Conservation (phyloP, 2,113 vertebrate genomes). For the Zapus hudsonius region DNA sequence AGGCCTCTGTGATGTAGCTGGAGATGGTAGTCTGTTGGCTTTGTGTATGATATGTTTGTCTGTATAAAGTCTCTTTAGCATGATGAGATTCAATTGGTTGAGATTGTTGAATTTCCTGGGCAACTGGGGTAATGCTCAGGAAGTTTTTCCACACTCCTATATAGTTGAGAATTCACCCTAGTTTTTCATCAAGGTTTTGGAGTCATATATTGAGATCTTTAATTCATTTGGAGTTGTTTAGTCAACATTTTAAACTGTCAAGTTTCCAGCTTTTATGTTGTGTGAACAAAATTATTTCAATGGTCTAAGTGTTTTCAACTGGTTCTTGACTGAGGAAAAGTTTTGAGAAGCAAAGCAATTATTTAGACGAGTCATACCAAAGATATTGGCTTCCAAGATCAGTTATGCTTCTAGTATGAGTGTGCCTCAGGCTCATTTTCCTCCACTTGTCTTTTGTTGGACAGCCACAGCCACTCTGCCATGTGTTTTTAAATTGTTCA, state of each 20-base stretch:
- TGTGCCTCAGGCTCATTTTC: not conserved
- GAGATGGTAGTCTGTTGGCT: too few relatives aligned
- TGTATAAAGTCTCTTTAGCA: too few relatives aligned
- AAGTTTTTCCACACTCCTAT: too few relatives aligned
- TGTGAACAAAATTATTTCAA: not conserved
- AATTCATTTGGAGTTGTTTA: too few relatives aligned
- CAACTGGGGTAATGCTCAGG: too few relatives aligned
- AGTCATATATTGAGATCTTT: too few relatives aligned
- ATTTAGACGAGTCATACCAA: not conserved
- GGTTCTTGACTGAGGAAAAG: not conserved
- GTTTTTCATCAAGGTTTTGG: too few relatives aligned
- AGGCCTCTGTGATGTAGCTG: too few relatives aligned
- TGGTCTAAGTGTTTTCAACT: not conserved
- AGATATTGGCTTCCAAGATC: not conserved
- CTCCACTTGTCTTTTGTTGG: constrained; percentile 5
- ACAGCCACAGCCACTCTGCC: not conserved
- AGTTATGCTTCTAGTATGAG: not conserved
- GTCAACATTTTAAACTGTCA: not conserved
- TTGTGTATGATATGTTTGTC: too few relatives aligned
- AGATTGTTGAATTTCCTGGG: too few relatives aligned
- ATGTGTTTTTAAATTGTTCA: constrained; percentile 62
- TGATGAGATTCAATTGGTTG: too few relatives aligned
- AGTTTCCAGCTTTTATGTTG: not conserved
- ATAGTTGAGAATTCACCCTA: too few relatives aligned
- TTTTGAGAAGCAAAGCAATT: not conserved